A percentile compares a stretch with the other conserved stretches of the same genome.
Evolutionary conservation across 1,140 invertebrate species (phyloP).

Genomic region (Trichoplusia ni): DNA sequence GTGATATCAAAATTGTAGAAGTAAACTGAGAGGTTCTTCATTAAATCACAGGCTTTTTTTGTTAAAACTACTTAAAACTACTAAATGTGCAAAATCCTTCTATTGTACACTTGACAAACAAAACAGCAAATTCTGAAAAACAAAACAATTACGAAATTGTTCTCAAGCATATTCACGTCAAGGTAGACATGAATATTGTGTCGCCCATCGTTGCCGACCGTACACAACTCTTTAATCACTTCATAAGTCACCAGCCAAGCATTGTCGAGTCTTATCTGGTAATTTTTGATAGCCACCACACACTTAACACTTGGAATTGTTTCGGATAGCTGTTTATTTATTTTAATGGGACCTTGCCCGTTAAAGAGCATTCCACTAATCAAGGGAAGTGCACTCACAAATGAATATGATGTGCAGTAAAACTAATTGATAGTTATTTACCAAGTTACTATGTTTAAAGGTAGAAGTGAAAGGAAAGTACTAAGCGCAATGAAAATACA

Average conservation of each 20-base stretch:
- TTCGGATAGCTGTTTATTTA: constrained; percentile 77
- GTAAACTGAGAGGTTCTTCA: too few relatives aligned
- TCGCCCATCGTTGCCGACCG: constrained; percentile 43
- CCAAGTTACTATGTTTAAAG: neutral
- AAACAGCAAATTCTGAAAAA: too few relatives aligned
- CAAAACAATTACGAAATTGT: too few relatives aligned
- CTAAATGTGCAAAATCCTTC: too few relatives aligned
- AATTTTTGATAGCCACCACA: constrained; percentile 80
- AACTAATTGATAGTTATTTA: constrained; percentile 61
- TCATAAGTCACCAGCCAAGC: constrained; percentile 75
- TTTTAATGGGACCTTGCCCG: constrained; percentile 69
- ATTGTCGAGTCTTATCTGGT: constrained; percentile 74
- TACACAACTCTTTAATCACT: constrained; percentile 73
- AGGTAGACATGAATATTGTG: neutral
- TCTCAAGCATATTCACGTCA: neutral
- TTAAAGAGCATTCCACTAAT: constrained; percentile 79
- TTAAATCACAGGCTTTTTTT: too few relatives aligned
- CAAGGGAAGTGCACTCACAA: constrained; percentile 70
- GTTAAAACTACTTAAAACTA: too few relatives aligned
- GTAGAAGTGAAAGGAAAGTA: too few relatives aligned
- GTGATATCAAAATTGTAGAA: too few relatives aligned
- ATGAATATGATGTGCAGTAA: constrained; percentile 75
- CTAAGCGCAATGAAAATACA: too few relatives aligned
- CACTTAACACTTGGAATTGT: constrained; percentile 80
- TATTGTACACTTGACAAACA: too few relatives aligned